phyloP scores from a whole-genome alignment of 2,113 vertebrate species.

The Chaetodon trifascialis region DNA sequence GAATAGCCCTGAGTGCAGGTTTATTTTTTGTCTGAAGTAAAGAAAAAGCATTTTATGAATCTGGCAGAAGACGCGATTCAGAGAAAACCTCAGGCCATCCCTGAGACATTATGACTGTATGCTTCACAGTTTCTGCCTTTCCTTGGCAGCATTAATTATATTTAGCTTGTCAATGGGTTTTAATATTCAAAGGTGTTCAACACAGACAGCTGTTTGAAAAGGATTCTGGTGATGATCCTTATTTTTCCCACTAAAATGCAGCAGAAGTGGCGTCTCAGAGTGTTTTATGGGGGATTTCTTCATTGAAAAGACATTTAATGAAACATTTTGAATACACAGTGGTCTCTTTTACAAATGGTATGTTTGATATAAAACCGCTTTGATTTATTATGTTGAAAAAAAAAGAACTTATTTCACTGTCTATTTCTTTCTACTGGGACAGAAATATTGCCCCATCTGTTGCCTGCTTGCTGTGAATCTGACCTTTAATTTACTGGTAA shows the following conservation, averaged over 20 bases:
- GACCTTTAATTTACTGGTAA: conserved; percentile 17
- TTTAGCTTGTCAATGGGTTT: conserved; percentile 47
- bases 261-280: neutral
- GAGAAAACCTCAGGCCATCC: conserved; percentile 53
- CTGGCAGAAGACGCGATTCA: conserved; percentile 40
- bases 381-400: neutral
- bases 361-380: too few relatives aligned
- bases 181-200: conserved; percentile 44
- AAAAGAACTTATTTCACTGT: neutral
- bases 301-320: conserved; percentile 14
- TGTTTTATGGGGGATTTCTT: neutral
- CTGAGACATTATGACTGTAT: conserved; percentile 42
- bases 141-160: conserved; percentile 55
- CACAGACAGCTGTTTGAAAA: conserved; percentile 48
- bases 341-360: neutral
- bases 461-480: neutral
- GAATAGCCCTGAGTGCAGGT: conserved; percentile 20
- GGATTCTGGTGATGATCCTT: conserved; percentile 22
- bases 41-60: conserved; percentile 40
- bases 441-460: conserved; percentile 4
- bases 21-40: conserved; percentile 27
- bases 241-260: conserved; percentile 19
- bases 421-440: neutral
- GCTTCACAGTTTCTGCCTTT: conserved; percentile 49
- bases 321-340: neutral